These are phyloP conservation scores for Leptosomus discolor DNA, from an alignment of 2,113 vertebrate species.

Conservation along the genomic window DNA sequence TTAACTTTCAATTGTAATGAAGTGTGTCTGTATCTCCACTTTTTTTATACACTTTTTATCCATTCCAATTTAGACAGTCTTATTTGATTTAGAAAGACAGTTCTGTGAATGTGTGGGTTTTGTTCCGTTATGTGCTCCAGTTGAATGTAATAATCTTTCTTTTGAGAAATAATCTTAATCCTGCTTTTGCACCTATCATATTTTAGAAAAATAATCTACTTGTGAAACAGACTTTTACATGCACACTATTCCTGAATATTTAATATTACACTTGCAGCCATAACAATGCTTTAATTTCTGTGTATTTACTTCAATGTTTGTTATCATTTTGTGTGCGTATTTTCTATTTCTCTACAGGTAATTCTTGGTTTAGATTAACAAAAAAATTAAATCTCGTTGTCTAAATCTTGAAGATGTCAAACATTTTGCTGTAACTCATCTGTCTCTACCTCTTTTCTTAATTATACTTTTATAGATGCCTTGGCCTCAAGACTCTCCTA, in stretches of 20 bases:
- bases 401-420: not conserved
- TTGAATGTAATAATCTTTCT: not conserved
- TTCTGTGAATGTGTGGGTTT: not conserved
- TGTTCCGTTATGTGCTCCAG: not conserved
- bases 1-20: not conserved
- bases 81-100: not conserved
- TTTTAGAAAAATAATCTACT: not conserved
- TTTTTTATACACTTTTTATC: not conserved
- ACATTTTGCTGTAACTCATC: not conserved
- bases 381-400: not conserved
- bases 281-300: not conserved
- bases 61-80: not conserved
- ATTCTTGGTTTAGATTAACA: not conserved
- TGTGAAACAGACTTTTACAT: not conserved
- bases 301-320: not conserved
- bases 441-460: not conserved
- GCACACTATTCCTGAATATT: not conserved
- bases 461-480: not conserved
- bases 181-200: not conserved
- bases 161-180: not conserved
- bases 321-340: not conserved
- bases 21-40: not conserved
- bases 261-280: not conserved
- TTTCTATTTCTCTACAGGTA: not conserved
- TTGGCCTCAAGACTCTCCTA: not conserved